Base-by-base conservation (phyloP, 2,888 invertebrate species). In the Norana najaformis region DNA sequence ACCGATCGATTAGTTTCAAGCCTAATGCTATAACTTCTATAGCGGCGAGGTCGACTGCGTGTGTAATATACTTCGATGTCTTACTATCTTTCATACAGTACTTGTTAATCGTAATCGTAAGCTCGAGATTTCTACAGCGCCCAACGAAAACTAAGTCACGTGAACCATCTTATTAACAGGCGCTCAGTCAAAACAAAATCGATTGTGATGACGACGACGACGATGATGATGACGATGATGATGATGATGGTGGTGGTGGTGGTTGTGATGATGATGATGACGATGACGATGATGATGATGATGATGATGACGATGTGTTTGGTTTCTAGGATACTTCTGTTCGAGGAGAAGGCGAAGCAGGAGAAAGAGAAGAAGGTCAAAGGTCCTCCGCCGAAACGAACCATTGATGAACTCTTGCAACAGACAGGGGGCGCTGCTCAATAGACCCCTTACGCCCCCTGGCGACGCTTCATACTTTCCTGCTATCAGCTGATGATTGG, bases 331-430 rank as follows among this genome's bases (percentile, higher is more conserved):
- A 94, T 94, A 38, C 91, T 94, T 90, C 91, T 93, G 91, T 94
- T 94, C 91, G 94, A 94, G 91, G 93, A 94, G 88, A 93, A 93
- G 88, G 92, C 90, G 47, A 93, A 94, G 85, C 93, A 94, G 53
- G 93, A 93, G 38, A 94, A 94, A 47, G 93, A 93, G 38, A 91
- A 92, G 41, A 93, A 93, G 89, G 94, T 94, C 13, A 93, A 91
- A 82, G 94, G 94, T 34, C 92, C 92, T 0, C 93, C 94, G 14
- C 93, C 94, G 0, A 94, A 94, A 91, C 92, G 93, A 89, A 93
- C 93, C 90, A 91, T 94, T 53, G 90, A 93, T 36, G 93, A 93
- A 90, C 91, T 94, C 35, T 94, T 90, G 34, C 83, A 83, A 20
- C 83, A 83, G 83, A 83, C 83, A 36, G 34, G 35, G 3, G 83